phyloP scores from a whole-genome alignment of 2,888 invertebrate genomes.

The Phyto melanocephala region DNA sequence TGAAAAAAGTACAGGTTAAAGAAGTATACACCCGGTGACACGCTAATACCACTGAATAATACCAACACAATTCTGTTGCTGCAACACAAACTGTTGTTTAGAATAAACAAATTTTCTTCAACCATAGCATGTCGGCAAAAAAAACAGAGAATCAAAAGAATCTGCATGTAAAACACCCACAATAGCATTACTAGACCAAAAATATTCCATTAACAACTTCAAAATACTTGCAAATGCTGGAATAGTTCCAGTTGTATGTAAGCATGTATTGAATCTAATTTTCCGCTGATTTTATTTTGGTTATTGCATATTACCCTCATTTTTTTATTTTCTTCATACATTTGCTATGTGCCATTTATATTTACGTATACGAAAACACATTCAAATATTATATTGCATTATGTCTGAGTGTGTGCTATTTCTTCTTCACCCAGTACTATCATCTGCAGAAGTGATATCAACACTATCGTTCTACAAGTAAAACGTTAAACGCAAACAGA shows the following conservation, averaged over 20 bases:
- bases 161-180: conserved; percentile 29
- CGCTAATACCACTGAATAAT: too few relatives aligned
- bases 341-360: not conserved
- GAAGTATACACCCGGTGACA: too few relatives aligned
- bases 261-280: conserved; percentile 63
- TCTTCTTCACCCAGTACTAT: not conserved
- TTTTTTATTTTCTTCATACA: conserved; percentile 20
- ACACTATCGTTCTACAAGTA: not conserved
- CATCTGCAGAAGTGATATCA: conserved; percentile 10
- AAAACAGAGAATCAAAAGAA: not conserved
- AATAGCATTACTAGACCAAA: conserved; percentile 9
- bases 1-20: too few relatives aligned
- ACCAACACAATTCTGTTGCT: not conserved
- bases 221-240: not conserved
- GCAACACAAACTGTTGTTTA: not conserved
- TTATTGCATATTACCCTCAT: conserved; percentile 53
- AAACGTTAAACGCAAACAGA: not conserved
- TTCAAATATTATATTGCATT: not conserved
- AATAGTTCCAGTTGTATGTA: conserved; percentile 6
- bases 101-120: not conserved
- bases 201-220: conserved; percentile 4
- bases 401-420: not conserved
- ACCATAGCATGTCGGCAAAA: not conserved
- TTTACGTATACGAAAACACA: not conserved
- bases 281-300: conserved; percentile 65